Percentiles rank a stretch among this genome's conserved stretches.
Conservation (phyloP, 2,797 vertebrate species). For the Pangasius larnaudii region DNA sequence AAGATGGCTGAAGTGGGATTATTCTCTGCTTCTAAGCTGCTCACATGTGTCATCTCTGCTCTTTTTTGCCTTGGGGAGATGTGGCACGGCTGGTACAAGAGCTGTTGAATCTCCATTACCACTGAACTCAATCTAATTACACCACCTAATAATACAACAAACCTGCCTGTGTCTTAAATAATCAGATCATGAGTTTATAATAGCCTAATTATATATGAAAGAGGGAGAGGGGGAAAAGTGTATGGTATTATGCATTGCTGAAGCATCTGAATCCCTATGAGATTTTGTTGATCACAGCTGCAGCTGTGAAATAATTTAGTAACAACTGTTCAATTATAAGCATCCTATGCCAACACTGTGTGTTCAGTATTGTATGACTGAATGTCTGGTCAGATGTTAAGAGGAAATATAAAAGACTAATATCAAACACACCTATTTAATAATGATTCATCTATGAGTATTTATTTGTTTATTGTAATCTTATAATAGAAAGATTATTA, state of each 20-base stretch:
- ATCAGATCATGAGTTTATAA: constrained; percentile 70
- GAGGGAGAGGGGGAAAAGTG: neutral
- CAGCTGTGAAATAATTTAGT: constrained; percentile 29
- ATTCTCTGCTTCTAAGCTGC: constrained; percentile 55
- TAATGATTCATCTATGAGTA: neutral
- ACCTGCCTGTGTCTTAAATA: constrained; percentile 61
- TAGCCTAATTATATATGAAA: constrained; percentile 55
- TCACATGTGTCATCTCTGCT: constrained; percentile 44
- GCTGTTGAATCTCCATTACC: constrained; percentile 51
- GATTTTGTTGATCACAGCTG: neutral
- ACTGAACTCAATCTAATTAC: constrained; percentile 63
- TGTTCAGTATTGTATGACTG: neutral
- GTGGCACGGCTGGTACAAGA: constrained; percentile 29
- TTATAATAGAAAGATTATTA: neutral
- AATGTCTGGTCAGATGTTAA: neutral
- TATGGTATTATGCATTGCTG: constrained; percentile 17
- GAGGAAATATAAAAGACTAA: neutral
- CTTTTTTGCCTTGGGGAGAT: constrained; percentile 37
- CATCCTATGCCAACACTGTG: neutral
- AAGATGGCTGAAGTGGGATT: constrained; percentile 44
- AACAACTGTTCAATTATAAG: constrained; percentile 35
- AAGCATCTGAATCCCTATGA: neutral
- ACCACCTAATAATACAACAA: constrained; percentile 66
- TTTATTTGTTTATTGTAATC: neutral
- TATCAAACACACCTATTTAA: neutral